Evolutionary conservation across 2,888 invertebrate species (phyloP).

Genomic region (Pristionchus arcanus): DNA sequence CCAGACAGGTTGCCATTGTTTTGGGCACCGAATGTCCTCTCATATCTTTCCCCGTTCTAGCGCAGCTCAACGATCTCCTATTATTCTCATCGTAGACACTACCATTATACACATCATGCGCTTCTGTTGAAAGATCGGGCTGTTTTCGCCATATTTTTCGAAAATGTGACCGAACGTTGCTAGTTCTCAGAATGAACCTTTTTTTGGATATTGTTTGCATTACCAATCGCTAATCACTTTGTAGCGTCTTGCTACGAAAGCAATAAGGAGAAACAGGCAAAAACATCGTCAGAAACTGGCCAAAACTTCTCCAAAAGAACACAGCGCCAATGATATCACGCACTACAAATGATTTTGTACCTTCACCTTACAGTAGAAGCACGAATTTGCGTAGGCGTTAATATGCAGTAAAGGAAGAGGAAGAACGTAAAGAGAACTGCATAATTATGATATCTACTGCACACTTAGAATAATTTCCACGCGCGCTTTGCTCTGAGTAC

Average conservation of each 20-base stretch:
- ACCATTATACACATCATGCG: slow-evolving; percentile 8
- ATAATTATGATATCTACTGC: no score
- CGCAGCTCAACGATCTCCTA: background rate
- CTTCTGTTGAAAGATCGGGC: background rate
- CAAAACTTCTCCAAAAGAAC: background rate
- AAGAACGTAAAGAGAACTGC: no score
- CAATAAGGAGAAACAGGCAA: background rate
- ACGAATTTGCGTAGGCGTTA: no score
- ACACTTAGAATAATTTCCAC: no score
- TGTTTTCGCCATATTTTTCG: background rate
- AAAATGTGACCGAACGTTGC: no score
- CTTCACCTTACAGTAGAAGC: no score
- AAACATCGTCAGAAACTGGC: no score
- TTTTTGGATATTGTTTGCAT: background rate
- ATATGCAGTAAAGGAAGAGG: no score
- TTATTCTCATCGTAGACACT: background rate
- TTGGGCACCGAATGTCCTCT: background rate
- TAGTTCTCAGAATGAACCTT: no score
- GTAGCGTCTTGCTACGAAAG: background rate
- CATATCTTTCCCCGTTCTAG: background rate
- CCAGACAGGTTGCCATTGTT: background rate
- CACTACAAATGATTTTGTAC: background rate
- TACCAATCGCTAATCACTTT: background rate
- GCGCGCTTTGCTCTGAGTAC: no score
- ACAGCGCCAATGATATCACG: background rate